Conservation (phyloP, 2,797 vertebrate species). For the Aselliscus stoliczkanus region DNA sequence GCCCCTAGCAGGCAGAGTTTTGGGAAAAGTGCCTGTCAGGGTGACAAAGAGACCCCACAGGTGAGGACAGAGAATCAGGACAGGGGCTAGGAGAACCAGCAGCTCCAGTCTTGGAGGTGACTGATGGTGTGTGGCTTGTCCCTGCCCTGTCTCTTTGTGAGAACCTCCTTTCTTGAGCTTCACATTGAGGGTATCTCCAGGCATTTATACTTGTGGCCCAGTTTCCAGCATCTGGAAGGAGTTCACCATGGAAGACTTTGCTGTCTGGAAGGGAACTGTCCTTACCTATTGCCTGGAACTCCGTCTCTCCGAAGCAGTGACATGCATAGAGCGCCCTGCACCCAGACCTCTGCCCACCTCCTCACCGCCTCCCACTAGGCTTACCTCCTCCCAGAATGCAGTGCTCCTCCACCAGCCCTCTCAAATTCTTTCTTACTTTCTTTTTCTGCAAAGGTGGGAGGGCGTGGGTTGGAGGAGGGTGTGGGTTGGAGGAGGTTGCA, state of each 20-base stretch:
- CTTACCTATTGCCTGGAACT: background rate
- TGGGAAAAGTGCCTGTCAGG: background rate
- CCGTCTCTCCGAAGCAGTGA: background rate
- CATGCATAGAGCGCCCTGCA: background rate
- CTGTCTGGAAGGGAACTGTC: background rate
- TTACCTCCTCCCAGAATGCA: background rate
- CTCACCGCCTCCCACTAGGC: accelerated
- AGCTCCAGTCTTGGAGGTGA: background rate
- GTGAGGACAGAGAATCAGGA: background rate
- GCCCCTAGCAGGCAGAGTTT: background rate
- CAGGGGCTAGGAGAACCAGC: background rate
- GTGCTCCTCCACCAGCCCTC: background rate
- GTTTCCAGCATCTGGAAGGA: background rate
- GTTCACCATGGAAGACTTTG: background rate
- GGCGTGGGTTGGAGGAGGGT: too few relatives aligned
- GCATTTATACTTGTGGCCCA: background rate
- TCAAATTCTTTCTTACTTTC: background rate
- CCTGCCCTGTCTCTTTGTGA: background rate
- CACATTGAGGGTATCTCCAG: background rate
- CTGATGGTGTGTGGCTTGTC: background rate
- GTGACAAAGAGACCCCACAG: background rate
- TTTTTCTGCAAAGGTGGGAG: background rate
- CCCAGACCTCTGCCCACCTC: background rate
- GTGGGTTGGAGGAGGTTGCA: too few relatives aligned
- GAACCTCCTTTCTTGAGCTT: background rate